Evolutionary conservation across 2,797 vertebrate genomes (phyloP).

Genomic region (Pangasius mekongensis): DNA sequence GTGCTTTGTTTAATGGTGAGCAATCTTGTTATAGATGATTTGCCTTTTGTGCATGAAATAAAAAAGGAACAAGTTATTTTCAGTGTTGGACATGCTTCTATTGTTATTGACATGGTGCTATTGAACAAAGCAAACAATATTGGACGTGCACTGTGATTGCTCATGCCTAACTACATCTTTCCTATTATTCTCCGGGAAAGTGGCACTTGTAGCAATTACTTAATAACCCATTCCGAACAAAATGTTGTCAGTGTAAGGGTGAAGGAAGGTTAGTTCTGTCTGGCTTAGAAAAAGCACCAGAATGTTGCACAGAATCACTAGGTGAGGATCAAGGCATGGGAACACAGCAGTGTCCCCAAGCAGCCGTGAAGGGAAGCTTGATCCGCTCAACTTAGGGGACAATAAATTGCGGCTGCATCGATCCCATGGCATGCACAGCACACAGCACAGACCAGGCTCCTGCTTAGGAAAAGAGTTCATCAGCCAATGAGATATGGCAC

Average conservation of each 20-base stretch:
- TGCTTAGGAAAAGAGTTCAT: slow-evolving; percentile 45
- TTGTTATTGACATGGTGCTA: neutral
- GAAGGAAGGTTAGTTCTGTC: neutral
- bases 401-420: slow-evolving; percentile 62
- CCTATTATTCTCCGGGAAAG: too few species aligned
- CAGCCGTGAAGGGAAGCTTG: slow-evolving; percentile 53
- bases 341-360: slow-evolving; percentile 58
- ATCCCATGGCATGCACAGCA: slow-evolving; percentile 56
- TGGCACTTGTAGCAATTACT: neutral
- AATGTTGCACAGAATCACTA: slow-evolving; percentile 57
- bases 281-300: neutral
- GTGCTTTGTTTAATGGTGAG: neutral
- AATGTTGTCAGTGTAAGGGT: neutral
- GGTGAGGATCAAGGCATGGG: slow-evolving; percentile 62
- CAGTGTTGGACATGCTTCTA: neutral
- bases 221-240: neutral
- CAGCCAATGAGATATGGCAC: slow-evolving; percentile 54
- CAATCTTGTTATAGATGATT: neutral
- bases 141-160: neutral
- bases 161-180: neutral
- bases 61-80: neutral
- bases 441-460: slow-evolving; percentile 51
- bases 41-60: neutral
- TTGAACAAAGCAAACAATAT: neutral
- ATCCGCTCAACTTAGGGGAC: slow-evolving; percentile 56